A percentile compares a stretch with the other conserved stretches of the same genome.
These are phyloP conservation scores for Pseudococcus jackbeardsleyi DNA, from an alignment of 2,888 invertebrate genomes.

Conservation along the genomic window DNA sequence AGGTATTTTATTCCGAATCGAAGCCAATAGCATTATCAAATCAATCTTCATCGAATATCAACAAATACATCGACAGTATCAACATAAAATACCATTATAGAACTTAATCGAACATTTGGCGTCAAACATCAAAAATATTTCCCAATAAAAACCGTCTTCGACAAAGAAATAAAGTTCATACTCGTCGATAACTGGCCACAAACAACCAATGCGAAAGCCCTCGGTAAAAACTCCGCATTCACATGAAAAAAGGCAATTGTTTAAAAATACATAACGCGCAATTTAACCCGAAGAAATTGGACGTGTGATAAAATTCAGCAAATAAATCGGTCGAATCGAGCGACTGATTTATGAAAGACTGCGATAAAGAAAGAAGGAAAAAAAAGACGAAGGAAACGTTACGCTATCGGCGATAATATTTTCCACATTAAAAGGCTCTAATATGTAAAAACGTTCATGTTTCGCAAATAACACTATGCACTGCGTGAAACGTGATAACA, in stretches of 20 bases:
- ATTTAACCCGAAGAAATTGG: constrained; percentile 10
- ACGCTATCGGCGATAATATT: constrained; percentile 10
- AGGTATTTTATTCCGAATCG: no score
- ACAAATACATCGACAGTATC: no score
- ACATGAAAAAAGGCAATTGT: not conserved
- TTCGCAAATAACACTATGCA: constrained; percentile 10
- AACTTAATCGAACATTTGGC: not conserved
- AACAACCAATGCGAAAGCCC: not conserved
- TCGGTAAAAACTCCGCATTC: not conserved
- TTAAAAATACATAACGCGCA: constrained; percentile 10
- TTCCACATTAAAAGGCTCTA: constrained; percentile 10
- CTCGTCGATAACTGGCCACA: not conserved
- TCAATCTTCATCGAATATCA: no score
- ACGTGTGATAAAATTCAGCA: constrained; percentile 23
- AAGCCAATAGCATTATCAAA: no score
- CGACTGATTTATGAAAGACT: constrained; percentile 6
- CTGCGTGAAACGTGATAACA: not conserved
- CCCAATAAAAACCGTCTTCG: not conserved
- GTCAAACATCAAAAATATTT: not conserved
- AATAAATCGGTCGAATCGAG: constrained; percentile 11
- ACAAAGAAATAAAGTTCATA: not conserved
- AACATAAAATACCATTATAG: not conserved
- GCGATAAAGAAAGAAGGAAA: not conserved
- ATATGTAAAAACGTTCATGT: constrained; percentile 2
- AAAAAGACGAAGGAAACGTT: not conserved